A percentile compares a stretch with the other conserved stretches of the same genome.
Conservation (phyloP, 2,797 vertebrate genomes). For the Gambelia wislizenii region DNA sequence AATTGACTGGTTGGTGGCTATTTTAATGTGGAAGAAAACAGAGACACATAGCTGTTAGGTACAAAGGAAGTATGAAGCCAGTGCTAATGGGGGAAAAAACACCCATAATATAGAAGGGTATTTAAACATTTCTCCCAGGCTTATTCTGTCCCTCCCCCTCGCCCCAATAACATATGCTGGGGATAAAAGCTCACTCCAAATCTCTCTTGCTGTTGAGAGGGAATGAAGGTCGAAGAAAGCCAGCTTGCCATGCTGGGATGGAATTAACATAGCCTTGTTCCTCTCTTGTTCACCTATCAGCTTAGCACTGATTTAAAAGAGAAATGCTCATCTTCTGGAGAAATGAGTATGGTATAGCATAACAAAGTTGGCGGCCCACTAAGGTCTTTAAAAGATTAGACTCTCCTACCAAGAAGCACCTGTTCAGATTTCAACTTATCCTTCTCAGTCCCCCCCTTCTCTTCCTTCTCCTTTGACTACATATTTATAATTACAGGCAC, state of each 20-base stretch:
- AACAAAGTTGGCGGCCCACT: no score
- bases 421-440: no score
- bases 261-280: background rate
- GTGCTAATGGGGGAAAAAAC: background rate
- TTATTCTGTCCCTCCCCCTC: background rate
- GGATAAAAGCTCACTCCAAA: no score
- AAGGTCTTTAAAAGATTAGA: no score
- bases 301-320: background rate
- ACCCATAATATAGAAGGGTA: background rate
- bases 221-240: no score
- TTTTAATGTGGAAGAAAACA: background rate
- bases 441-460: no score
- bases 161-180: background rate
- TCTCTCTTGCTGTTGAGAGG: no score
- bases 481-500: no score
- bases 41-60: background rate
- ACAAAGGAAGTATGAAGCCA: rapidly evolving
- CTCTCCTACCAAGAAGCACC: no score
- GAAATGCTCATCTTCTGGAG: background rate
- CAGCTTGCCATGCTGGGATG: background rate
- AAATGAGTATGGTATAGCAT: background rate
- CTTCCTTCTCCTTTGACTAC: no score
- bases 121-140: background rate
- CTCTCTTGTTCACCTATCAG: no score
- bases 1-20: background rate